Evolutionary conservation across 2,888 invertebrate species (phyloP).

Genomic region (Dione juno): DNA sequence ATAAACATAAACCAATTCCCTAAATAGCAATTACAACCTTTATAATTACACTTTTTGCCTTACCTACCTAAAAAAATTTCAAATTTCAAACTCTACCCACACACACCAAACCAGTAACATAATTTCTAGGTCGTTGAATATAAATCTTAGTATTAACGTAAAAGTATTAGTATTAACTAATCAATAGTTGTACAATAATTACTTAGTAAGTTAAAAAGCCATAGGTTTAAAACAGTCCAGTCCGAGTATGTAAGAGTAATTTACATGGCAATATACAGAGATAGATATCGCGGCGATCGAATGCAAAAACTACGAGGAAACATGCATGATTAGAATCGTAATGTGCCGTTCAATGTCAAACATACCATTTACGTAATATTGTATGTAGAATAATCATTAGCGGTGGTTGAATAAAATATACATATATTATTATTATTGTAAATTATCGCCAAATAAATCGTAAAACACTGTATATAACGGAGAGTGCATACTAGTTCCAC

Average conservation of each 20-base stretch:
- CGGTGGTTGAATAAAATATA: slow-evolving; percentile 13
- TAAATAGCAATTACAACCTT: slow-evolving; percentile 15
- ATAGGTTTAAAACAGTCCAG: too few relatives aligned
- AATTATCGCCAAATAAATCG: not conserved
- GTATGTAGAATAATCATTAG: slow-evolving; percentile 27
- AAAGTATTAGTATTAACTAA: too few relatives aligned
- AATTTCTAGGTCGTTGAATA: slow-evolving; percentile 29
- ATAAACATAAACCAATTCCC: not conserved
- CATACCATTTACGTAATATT: slow-evolving; percentile 43
- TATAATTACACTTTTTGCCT: too few relatives aligned
- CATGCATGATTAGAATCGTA: slow-evolving; percentile 61
- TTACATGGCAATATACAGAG: slow-evolving; percentile 33
- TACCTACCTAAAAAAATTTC: slow-evolving; percentile 14
- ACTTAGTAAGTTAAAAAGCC: not conserved
- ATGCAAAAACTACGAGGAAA: slow-evolving; percentile 64
- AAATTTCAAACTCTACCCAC: slow-evolving; percentile 5
- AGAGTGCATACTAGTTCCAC: too few relatives aligned
- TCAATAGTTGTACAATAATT: slow-evolving; percentile 25
- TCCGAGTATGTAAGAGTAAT: slow-evolving; percentile 2
- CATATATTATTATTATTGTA: not conserved
- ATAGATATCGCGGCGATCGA: slow-evolving; percentile 57
- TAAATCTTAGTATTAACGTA: slow-evolving; percentile 10
- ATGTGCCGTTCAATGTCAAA: slow-evolving; percentile 48
- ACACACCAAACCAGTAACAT: slow-evolving; percentile 15
- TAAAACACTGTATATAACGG: too few relatives aligned